phyloP scores from a whole-genome alignment of 30 jellyfish, hydroid and myxozoan genomes.

The Catostylus mosaicus region DNA sequence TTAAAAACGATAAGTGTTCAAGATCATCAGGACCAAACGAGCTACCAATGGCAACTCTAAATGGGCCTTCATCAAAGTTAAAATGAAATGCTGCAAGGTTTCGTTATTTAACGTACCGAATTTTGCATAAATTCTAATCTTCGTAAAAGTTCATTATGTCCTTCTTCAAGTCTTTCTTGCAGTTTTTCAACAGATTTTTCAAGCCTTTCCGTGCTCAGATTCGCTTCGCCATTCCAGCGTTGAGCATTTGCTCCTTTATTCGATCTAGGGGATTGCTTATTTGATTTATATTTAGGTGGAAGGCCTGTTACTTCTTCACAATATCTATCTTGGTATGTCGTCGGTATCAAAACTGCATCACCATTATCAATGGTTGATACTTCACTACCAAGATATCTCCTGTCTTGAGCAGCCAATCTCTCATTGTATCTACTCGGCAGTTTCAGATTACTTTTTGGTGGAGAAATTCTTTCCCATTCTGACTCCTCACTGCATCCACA shows the following conservation, averaged over 20 bases:
- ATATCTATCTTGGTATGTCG: neutral
- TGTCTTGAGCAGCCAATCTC: neutral
- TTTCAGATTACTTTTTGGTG: neutral
- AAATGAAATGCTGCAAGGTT: no score
- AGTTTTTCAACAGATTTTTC: conserved; percentile 61
- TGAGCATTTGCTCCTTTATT: neutral
- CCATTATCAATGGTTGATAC: neutral
- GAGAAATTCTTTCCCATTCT: neutral
- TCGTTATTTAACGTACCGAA: conserved; percentile 50
- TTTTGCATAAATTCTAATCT: conserved; percentile 35
- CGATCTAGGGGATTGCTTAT: neutral
- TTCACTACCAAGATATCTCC: neutral
- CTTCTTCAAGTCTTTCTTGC: conserved; percentile 33
- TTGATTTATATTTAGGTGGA: conserved; percentile 14
- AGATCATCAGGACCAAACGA: no score
- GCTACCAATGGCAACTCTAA: no score
- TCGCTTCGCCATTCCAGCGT: neutral
- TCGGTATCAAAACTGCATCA: neutral
- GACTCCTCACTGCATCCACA: neutral
- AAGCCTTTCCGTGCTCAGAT: conserved; percentile 28
- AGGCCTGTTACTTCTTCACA: conserved; percentile 11
- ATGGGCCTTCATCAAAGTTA: no score
- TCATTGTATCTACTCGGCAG: neutral
- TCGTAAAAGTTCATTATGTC: conserved; percentile 46
- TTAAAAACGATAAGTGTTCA: no score